Conservation (phyloP, 2,797 vertebrate species). For the Lates japonicus region DNA sequence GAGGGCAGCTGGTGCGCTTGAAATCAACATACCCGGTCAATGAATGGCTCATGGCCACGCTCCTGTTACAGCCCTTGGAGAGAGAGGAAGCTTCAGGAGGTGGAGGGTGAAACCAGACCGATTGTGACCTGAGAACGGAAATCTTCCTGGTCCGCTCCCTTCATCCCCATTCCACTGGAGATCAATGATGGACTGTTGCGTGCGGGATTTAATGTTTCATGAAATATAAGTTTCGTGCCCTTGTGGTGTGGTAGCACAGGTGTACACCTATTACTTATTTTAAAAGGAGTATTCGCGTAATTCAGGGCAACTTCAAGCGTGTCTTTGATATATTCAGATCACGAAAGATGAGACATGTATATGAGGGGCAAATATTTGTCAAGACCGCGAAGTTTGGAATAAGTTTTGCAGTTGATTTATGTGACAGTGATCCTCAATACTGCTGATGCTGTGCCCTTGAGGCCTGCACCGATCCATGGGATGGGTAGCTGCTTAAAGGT, state of each 20-base stretch:
- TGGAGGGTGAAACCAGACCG: constrained; percentile 43
- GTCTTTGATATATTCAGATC: constrained; percentile 17
- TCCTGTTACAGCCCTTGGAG: neutral
- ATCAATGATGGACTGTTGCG: constrained; percentile 35
- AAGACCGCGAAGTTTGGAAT: neutral
- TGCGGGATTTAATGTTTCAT: constrained; percentile 16
- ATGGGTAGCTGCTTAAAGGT: neutral
- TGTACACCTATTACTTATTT: neutral
- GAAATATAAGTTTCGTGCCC: constrained; percentile 10
- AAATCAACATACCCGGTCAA: neutral
- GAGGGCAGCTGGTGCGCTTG: neutral
- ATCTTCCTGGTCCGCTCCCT: constrained; percentile 40
- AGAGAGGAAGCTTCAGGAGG: constrained; percentile 12
- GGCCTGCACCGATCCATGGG: neutral
- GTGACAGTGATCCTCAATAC: neutral
- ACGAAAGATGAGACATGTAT: constrained; percentile 10
- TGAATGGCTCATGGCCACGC: too few species aligned
- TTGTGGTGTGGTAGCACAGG: constrained; percentile 1
- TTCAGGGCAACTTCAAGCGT: constrained; percentile 33
- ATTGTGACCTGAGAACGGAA: constrained; percentile 54
- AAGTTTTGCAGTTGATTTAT: neutral
- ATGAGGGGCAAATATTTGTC: constrained; percentile 12
- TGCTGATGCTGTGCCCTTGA: neutral
- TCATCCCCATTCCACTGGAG: neutral
- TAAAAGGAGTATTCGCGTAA: constrained; percentile 12